Conservation (phyloP, 2,113 vertebrate species). For the Heterotilapia buettikoferi region DNA sequence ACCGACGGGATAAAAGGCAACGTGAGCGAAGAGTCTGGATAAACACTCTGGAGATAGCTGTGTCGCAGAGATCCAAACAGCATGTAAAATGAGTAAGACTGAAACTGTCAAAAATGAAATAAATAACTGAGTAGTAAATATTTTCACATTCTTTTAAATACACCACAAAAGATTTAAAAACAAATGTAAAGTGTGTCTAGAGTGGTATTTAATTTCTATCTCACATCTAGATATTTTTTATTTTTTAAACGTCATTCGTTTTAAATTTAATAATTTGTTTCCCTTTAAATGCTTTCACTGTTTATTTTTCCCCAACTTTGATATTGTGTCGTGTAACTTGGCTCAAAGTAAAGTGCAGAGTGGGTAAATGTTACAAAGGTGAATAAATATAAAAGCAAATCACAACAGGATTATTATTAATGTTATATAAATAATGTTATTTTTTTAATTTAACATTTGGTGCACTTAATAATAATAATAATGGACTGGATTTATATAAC, state of each 20-base stretch:
- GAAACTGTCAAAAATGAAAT: not conserved
- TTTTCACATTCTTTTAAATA: not conserved
- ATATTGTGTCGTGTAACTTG: not conserved
- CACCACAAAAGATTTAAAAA: not conserved
- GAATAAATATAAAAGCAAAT: not conserved
- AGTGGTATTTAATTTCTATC: not conserved
- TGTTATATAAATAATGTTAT: not conserved
- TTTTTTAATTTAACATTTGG: not conserved
- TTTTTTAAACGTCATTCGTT: not conserved
- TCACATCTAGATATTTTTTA: not conserved
- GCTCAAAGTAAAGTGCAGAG: not conserved
- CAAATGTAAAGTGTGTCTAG: not conserved
- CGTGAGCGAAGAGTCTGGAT: not conserved
- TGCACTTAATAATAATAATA: too few relatives aligned
- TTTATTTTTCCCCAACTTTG: not conserved
- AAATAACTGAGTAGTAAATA: not conserved
- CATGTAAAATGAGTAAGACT: not conserved
- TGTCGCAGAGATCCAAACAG: not conserved
- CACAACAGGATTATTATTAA: not conserved
- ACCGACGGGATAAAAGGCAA: not conserved
- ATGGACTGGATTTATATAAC: too few relatives aligned
- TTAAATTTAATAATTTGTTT: not conserved
- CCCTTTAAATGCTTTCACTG: not conserved
- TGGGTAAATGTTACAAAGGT: not conserved
- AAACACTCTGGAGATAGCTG: not conserved